Base-by-base conservation (phyloP, 2,797 vertebrate genomes). In the Crocidura indochinensis region DNA sequence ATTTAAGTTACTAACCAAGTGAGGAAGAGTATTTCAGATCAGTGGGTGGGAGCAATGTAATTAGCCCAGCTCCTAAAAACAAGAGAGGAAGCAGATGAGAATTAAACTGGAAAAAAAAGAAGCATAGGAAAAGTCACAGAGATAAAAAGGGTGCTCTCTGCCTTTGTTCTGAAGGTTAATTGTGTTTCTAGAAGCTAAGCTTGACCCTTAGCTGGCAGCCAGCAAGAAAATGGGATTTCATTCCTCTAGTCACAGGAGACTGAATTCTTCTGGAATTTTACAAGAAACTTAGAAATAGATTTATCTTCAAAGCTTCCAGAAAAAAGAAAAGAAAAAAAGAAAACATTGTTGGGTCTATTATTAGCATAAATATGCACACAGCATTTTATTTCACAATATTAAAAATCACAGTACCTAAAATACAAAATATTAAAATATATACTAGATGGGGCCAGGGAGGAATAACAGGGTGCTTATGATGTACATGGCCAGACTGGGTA, bases 231-330 rank as follows among this genome's bases (percentile, higher is more conserved):
- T 29, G 47, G 3, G 14, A 46, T 31, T 65, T 75, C 19, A 31
- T 26, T 64, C 46, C 17, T 27, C 26, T 2, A 74, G 15, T 20
- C 14, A 60, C 3, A 31, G 47, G 38, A 46, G 10, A 44, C 44
- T 68, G 17, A 78, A 71, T 84, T 88, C 38, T 75, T 64, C 62
- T 9, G 47, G 69, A 88, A 92, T 69, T 2, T n/a, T 60, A 7
- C 46, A 6, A 38, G 47, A 10, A 26, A 2, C 12, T 51, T 53
- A 0, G 24, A 68, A 51, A 26, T n/a, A 6, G 17, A 44, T 77
- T 87, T 9, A 53, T 64, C 10, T 4, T 69, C 53, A 27, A 38
- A 64, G 62, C 8, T 4, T 72, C 17, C 22, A 77, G 79, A 20
- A 64, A 77, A 73, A 20, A 10, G 62, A 49, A 6, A 15, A 22